Evolutionary conservation across 2,797 vertebrate species (phyloP).

Genomic region (Hypotaenidia philippensis): DNA sequence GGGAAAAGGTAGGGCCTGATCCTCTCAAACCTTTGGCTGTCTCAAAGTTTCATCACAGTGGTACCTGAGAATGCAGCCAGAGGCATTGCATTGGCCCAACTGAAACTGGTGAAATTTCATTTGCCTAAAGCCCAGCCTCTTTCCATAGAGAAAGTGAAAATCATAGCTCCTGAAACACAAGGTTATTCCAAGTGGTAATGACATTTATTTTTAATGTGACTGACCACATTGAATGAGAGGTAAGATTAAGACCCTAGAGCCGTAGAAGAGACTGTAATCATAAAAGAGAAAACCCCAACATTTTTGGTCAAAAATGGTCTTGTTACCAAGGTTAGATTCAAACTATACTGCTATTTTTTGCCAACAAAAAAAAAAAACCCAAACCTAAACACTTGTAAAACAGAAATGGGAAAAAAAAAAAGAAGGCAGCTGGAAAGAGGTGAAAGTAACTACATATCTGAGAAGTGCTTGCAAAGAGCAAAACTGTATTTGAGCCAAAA

Average conservation of each 20-base stretch:
- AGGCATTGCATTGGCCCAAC: rapidly evolving
- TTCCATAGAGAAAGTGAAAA: not conserved
- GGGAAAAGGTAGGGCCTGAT: not conserved
- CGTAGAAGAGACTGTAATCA: not conserved
- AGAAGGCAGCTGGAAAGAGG: not conserved
- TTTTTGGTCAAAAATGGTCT: not conserved
- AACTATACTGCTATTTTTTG: not conserved
- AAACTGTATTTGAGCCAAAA: not conserved
- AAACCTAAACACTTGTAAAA: not conserved
- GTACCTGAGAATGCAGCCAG: not conserved
- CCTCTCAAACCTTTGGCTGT: not conserved
- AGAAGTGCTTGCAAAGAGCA: not conserved
- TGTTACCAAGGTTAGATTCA: not conserved
- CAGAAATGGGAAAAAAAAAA: not conserved
- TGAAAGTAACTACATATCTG: not conserved
- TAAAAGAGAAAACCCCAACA: not conserved
- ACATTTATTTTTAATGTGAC: not conserved
- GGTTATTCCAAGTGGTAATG: not conserved
- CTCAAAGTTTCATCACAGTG: not conserved
- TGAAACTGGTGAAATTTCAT: not conserved
- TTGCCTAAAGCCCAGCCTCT: not conserved
- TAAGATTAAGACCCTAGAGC: not conserved
- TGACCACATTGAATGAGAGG: not conserved
- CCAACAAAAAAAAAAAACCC: not conserved
- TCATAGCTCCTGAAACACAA: not conserved